Percentiles rank a stretch among this genome's conserved stretches.
phyloP scores from a whole-genome alignment of 2,888 invertebrate genomes.

The Cantharis lateralis region DNA sequence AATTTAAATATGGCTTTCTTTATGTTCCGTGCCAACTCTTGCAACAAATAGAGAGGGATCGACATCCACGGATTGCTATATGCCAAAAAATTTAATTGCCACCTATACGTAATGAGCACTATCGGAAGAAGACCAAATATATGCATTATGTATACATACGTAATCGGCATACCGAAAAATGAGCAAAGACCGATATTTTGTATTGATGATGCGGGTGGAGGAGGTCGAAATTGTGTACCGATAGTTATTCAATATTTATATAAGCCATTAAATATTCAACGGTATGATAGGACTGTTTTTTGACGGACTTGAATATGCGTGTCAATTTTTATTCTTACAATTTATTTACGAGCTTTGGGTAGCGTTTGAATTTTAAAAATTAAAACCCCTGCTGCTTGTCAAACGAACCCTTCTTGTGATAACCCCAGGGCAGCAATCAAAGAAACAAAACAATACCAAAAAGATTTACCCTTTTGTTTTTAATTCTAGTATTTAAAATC shows the following conservation, averaged over 20 bases:
- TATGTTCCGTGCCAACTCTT: neutral
- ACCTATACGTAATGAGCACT: neutral
- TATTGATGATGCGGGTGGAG: slow-evolving; percentile 24
- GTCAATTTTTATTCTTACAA: slow-evolving; percentile 33
- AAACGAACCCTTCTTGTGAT: slow-evolving; percentile 31
- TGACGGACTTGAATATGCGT: slow-evolving; percentile 34
- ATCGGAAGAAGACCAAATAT: too few species aligned
- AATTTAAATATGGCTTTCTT: neutral
- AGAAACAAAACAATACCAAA: slow-evolving; percentile 23
- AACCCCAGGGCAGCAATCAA: slow-evolving; percentile 27
- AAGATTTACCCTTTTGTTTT: slow-evolving; percentile 20
- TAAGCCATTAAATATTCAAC: slow-evolving; percentile 35
- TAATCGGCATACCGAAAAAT: neutral
- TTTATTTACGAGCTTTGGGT: slow-evolving; percentile 31
- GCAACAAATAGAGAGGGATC: neutral
- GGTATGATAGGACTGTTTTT: slow-evolving; percentile 32
- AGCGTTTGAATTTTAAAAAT: slow-evolving; percentile 32
- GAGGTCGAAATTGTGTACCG: slow-evolving; percentile 25
- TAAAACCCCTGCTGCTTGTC: slow-evolving; percentile 31
- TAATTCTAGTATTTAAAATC: slow-evolving; percentile 10
- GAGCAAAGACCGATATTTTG: slow-evolving; percentile 6
- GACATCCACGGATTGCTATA: too few species aligned
- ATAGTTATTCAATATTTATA: slow-evolving; percentile 37
- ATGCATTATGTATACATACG: too few species aligned
- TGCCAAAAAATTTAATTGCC: neutral